A percentile compares a stretch with the other conserved stretches of the same genome.
Conservation (phyloP, 2,797 vertebrate genomes). For the Meriones psammophilus region DNA sequence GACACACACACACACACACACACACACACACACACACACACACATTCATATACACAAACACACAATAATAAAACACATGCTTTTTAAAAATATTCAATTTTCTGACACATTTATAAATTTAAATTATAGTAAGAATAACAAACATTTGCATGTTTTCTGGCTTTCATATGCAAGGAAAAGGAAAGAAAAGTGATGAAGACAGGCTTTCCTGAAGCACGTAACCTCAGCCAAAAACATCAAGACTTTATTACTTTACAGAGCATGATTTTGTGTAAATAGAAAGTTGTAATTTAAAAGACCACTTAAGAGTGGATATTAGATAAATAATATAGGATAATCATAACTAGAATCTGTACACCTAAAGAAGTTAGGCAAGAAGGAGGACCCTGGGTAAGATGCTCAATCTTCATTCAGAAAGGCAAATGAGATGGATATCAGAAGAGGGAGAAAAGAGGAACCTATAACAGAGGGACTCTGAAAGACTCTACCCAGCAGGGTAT, state of each 20-base stretch:
- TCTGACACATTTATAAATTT: neutral
- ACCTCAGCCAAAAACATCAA: rapidly evolving
- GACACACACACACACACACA: neutral
- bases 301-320: too few species aligned
- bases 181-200: too few species aligned
- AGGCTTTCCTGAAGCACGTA: neutral
- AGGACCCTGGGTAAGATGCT: too few species aligned
- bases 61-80: neutral
- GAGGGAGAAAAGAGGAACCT: too few species aligned
- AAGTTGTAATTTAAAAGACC: neutral
- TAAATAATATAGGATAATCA: too few species aligned
- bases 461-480: too few species aligned
- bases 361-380: too few species aligned
- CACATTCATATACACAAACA: neutral
- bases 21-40: neutral
- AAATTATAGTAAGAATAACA: neutral
- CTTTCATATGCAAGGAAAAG: neutral
- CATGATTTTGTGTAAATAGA: neutral
- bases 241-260: rapidly evolving
- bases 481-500: too few species aligned
- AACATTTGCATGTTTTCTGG: neutral
- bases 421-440: too few species aligned
- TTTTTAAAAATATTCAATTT: neutral
- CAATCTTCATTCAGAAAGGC: too few species aligned
- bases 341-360: too few species aligned